phyloP scores from a whole-genome alignment of 2,113 vertebrate genomes.

The Esox niger region DNA sequence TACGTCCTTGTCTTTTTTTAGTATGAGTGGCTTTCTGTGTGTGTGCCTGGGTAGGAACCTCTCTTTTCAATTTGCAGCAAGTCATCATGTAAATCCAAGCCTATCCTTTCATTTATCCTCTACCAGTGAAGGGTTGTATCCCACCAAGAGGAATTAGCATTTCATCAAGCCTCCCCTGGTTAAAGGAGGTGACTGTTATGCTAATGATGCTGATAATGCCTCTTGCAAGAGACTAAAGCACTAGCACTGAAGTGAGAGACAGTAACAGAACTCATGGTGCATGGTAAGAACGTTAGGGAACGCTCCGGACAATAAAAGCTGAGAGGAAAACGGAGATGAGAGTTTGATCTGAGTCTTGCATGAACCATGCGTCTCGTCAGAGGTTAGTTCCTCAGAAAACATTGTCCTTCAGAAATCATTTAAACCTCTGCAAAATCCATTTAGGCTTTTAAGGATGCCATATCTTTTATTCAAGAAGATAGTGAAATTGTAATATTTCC shows the following conservation, averaged over 20 bases:
- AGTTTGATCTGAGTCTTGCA: not conserved
- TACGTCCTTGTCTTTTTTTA: not conserved
- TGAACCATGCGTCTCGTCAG: not conserved
- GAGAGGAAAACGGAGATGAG: not conserved
- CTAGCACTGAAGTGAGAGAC: not conserved
- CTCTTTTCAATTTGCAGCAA: constrained; percentile 24
- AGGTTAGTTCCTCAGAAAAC: not conserved
- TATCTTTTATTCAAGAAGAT: not conserved
- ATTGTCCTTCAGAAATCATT: not conserved
- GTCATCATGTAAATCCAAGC: constrained; percentile 18
- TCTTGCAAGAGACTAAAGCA: not conserved
- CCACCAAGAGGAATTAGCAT: constrained; percentile 4
- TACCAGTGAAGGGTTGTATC: not conserved
- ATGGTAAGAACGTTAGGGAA: not conserved
- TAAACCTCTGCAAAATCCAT: not conserved
- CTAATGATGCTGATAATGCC: not conserved
- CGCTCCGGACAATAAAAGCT: not conserved
- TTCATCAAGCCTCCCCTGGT: not conserved
- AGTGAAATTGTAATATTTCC: not conserved
- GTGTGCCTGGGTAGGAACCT: not conserved
- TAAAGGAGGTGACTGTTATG: constrained; percentile 3
- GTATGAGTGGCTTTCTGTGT: not conserved
- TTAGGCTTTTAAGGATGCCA: not conserved
- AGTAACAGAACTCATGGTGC: not conserved
- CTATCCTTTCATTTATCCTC: not conserved